These are phyloP conservation scores for Epinephelus awoara DNA, from an alignment of 2,797 vertebrate genomes.

Conservation along the genomic window DNA sequence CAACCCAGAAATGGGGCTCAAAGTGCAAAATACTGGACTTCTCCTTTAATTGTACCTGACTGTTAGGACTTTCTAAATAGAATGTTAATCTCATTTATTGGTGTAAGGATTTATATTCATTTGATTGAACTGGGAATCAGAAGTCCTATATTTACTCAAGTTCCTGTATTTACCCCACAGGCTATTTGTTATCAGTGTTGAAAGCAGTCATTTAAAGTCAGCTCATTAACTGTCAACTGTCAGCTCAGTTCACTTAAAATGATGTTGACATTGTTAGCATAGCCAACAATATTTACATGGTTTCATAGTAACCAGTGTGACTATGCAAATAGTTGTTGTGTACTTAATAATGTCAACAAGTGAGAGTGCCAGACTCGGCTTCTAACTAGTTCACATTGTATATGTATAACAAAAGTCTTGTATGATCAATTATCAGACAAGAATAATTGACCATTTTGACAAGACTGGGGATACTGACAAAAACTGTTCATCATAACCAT, in stretches of 20 bases:
- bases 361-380: background rate
- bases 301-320: slow-evolving; percentile 19
- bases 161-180: background rate
- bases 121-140: background rate
- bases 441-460: background rate
- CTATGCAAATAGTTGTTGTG: background rate
- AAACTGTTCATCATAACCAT: background rate
- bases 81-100: background rate
- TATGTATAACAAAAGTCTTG: background rate
- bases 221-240: slow-evolving; percentile 22
- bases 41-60: background rate
- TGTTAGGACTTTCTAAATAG: background rate
- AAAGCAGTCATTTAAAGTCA: background rate
- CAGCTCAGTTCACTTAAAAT: background rate
- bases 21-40: too few relatives aligned
- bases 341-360: background rate
- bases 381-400: background rate
- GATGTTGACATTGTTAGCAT: slow-evolving; percentile 1
- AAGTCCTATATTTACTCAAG: background rate
- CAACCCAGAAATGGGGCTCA: background rate
- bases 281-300: background rate
- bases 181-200: background rate
- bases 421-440: background rate
- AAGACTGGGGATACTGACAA: background rate
- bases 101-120: background rate